Conservation (phyloP, 23 tunicate species). For the Trididemnum clinides region DNA sequence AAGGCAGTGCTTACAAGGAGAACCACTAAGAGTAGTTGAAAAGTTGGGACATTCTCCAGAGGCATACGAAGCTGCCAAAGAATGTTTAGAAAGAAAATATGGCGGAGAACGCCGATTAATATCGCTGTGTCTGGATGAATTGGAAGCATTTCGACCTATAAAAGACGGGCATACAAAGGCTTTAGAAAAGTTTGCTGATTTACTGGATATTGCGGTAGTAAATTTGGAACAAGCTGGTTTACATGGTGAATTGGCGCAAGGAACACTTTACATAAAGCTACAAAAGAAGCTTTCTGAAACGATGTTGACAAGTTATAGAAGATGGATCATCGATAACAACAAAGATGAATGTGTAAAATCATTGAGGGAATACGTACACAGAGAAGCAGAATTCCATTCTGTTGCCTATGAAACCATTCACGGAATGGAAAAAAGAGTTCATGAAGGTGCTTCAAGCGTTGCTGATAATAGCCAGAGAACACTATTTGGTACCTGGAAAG, state of each 20-base stretch:
- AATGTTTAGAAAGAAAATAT: background rate
- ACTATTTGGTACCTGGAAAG: too few relatives aligned
- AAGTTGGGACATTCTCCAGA: background rate
- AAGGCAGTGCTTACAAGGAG: background rate
- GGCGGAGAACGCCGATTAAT: slow-evolving; percentile 2
- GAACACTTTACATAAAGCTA: background rate
- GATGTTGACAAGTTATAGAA: background rate
- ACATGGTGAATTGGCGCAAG: background rate
- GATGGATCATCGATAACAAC: background rate
- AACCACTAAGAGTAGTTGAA: background rate
- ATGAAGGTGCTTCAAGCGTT: background rate
- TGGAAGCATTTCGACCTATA: background rate
- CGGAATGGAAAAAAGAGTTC: background rate
- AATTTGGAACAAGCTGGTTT: background rate
- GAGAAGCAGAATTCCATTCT: background rate
- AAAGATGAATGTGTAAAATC: background rate
- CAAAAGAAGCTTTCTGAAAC: slow-evolving; percentile 1
- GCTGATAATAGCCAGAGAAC: too few relatives aligned
- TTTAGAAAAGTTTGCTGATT: slow-evolving; percentile 13
- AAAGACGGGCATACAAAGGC: background rate
- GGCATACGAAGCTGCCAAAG: slow-evolving; percentile 10
- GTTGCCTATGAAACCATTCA: slow-evolving; percentile 3
- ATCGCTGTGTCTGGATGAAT: background rate
- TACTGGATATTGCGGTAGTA: slow-evolving; percentile 2
- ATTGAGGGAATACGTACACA: background rate